Percentiles rank a stretch among this genome's conserved stretches.
phyloP scores from a whole-genome alignment of 2,113 vertebrate genomes.

The Anhinga rufa region DNA sequence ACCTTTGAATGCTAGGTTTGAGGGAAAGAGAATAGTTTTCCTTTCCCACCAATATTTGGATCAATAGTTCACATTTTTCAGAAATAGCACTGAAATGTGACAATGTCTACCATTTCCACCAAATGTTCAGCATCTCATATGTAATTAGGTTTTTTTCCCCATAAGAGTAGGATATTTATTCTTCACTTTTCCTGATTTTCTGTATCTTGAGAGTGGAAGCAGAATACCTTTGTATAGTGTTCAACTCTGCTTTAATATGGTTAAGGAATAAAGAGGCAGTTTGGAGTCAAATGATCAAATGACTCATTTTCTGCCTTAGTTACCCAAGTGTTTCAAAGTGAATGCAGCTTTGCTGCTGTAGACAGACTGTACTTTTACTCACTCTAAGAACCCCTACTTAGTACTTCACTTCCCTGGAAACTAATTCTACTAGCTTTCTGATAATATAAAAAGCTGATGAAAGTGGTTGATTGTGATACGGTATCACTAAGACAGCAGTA shows the following conservation, averaged over 20 bases:
- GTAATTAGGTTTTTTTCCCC: not conserved
- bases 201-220: not conserved
- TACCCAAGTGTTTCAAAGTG: not conserved
- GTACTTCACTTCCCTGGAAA: not conserved
- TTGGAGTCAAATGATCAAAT: not conserved
- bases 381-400: not conserved
- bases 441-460: not conserved
- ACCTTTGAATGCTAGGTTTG: not conserved
- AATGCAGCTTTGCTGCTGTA: not conserved
- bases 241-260: not conserved
- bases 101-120: not conserved
- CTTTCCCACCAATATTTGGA: not conserved
- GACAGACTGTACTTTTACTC: not conserved
- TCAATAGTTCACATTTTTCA: not conserved
- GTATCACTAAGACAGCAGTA: not conserved
- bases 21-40: not conserved
- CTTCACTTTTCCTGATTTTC: not conserved
- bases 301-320: not conserved
- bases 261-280: not conserved
- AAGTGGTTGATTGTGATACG: not conserved
- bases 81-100: not conserved
- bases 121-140: not conserved
- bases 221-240: not conserved
- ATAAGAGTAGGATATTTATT: not conserved
- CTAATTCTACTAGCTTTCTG: not conserved